Evolutionary conservation across 2,888 invertebrate species (phyloP).

Genomic region (Portevinia maculata): DNA sequence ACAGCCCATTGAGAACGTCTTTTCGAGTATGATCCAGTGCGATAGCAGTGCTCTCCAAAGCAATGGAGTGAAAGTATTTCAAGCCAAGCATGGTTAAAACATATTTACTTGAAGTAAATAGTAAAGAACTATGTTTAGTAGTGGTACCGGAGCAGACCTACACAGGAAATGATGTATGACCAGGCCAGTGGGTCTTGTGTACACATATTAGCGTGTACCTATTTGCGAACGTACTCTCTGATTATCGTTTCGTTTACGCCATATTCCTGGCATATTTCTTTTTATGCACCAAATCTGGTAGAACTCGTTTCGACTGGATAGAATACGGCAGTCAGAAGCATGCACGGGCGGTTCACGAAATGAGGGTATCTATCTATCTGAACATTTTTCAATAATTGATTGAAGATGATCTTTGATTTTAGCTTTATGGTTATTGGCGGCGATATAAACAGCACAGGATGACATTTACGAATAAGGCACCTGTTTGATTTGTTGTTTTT

Average conservation of each 20-base stretch:
- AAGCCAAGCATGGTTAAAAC: background rate
- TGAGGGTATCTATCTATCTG: slow-evolving; percentile 6
- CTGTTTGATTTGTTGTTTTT: slow-evolving; percentile 14
- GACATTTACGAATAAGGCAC: slow-evolving; percentile 24
- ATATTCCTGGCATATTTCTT: slow-evolving; percentile 27
- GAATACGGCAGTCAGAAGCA: slow-evolving; percentile 34
- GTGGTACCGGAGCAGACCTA: slow-evolving; percentile 16
- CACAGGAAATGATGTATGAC: slow-evolving; percentile 70
- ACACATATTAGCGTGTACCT: background rate
- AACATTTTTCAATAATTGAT: slow-evolving; percentile 8
- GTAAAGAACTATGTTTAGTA: slow-evolving; percentile 18
- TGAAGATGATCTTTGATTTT: slow-evolving; percentile 51
- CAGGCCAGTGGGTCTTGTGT: slow-evolving; percentile 69
- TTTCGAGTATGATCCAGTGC: slow-evolving; percentile 12
- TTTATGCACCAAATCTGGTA: slow-evolving; percentile 67
- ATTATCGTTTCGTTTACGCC: slow-evolving; percentile 27
- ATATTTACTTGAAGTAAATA: slow-evolving; percentile 28
- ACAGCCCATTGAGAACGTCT: slow-evolving; percentile 40
- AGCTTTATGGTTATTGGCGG: slow-evolving; percentile 26
- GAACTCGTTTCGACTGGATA: slow-evolving; percentile 62
- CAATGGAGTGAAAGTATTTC: slow-evolving; percentile 55
- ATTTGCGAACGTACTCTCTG: slow-evolving; percentile 25
- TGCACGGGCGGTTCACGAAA: slow-evolving; percentile 44
- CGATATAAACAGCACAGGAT: background rate
- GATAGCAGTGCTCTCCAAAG: slow-evolving; percentile 6